Base-by-base conservation (phyloP, 2,113 vertebrate genomes). In the Lagopus leucura region DNA sequence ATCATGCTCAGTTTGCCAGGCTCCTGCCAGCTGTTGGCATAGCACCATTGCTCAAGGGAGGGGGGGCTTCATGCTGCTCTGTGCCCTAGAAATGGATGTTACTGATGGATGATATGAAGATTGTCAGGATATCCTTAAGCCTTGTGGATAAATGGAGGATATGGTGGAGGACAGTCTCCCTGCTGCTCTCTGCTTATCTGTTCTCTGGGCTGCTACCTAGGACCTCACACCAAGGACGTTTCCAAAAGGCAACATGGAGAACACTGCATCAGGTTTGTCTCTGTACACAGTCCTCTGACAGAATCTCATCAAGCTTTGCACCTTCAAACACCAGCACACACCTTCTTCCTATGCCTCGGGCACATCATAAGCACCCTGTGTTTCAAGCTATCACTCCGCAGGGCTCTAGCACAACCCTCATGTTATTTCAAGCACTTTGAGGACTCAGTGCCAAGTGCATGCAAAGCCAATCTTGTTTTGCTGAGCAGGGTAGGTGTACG, bases 71-170 rank as follows among this genome's bases (percentile, higher is more conserved):
- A 0, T 27, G 45, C 27, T 45, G 74, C 42, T 19, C 30, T 69
- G n/a, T 61, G 57, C 0, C 0, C 55, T 75, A 5, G 40, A 38
- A 36, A 8, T 0, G 0, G 30, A 24, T 82, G 61, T 48, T 78
- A 4, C 50, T 22, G 36, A 14, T 55, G 34, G 16, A 16, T 76
- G 3, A 22, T 50, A 34, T 6, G 25, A 40, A 78, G 54, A 25
- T 25, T 77, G 28, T 12, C 1, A 10, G 38, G 30, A 7, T 70
- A 17, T 73, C 45, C 27, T 67, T 43, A 48, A 67, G 14, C 30
- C 21, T 27, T 71, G 9, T 19, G 52, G 69, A 25, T 45, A 74
- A 65, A 67, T 8, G 55, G 77, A 54, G 45, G 66, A 6, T 13
- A 4, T 27, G 24, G n/a, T 52, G 61, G 63, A 89, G 32, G 57